Conservation (phyloP, 1,140 invertebrate genomes). For the Bombyx mori region DNA sequence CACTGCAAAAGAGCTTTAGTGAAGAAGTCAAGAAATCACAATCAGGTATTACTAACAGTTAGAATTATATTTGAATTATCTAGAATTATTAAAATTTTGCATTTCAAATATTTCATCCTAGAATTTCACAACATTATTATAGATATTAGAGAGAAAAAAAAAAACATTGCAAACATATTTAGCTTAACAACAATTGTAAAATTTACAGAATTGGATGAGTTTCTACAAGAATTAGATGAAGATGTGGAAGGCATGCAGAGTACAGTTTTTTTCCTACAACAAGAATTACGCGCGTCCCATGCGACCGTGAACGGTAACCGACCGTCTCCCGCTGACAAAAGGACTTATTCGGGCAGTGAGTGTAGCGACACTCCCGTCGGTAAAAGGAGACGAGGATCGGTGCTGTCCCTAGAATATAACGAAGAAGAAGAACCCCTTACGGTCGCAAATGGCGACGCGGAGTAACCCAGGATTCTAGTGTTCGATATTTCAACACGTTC, state of each 20-base stretch:
- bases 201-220: constrained; percentile 90
- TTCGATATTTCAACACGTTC: constrained; percentile 28
- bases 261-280: constrained; percentile 94
- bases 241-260: constrained; percentile 99
- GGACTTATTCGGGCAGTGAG: constrained; percentile 68
- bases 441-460: constrained; percentile 60
- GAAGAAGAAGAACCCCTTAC: constrained; percentile 74
- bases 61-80: background rate
- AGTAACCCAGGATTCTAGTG: constrained; percentile 44
- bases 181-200: background rate
- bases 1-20: constrained; percentile 94
- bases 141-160: background rate
- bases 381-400: constrained; percentile 78
- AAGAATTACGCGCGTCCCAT: constrained; percentile 84
- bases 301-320: constrained; percentile 44
- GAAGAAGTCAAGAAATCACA: constrained; percentile 98
- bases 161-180: background rate
- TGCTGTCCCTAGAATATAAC: constrained; percentile 80
- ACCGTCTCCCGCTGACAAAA: constrained; percentile 46
- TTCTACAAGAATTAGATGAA: constrained; percentile 95
- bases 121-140: background rate
- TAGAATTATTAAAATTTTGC: background rate
- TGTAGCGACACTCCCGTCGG: constrained; percentile 47
- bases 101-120: too few relatives aligned
- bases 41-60: constrained; percentile 78